These are phyloP conservation scores for Sparidentex hasta DNA, from an alignment of 2,797 vertebrate species.

Conservation along the genomic window DNA sequence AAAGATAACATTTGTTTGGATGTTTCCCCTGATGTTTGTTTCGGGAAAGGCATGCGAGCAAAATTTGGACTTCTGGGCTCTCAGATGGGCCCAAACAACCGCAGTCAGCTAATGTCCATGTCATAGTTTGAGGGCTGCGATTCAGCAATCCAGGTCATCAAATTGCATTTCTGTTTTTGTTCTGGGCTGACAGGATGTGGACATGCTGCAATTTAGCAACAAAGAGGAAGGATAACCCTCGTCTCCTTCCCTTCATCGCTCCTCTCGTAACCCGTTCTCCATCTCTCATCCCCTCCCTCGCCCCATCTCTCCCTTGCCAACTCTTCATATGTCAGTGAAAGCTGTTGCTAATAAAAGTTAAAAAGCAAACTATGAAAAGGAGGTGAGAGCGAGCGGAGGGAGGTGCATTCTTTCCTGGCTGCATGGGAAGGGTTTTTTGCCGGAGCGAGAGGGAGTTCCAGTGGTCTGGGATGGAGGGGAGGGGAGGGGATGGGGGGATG, in stretches of 20 bases:
- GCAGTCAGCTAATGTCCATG: background rate
- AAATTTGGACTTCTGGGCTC: background rate
- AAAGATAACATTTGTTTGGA: background rate
- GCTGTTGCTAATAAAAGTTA: constrained; percentile 85
- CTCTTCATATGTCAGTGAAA: constrained; percentile 73
- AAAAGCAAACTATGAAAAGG: constrained; percentile 82
- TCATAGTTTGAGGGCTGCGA: constrained; percentile 12
- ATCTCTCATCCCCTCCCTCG: constrained; percentile 49
- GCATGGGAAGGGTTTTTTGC: constrained; percentile 71
- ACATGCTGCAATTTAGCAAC: constrained; percentile 37
- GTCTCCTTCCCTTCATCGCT: constrained; percentile 27
- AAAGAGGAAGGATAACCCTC: constrained; percentile 34
- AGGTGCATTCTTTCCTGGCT: constrained; percentile 77
- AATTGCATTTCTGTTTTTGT: constrained; percentile 22
- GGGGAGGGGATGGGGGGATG: constrained; percentile 40
- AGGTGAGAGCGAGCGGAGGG: constrained; percentile 76
- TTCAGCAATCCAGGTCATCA: background rate
- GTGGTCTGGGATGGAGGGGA: constrained; percentile 47
- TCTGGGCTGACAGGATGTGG: constrained; percentile 40
- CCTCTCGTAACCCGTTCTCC: constrained; percentile 21
- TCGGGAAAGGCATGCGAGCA: background rate
- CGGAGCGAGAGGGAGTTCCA: constrained; percentile 57
- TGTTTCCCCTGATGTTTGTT: background rate
- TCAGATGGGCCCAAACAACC: background rate
- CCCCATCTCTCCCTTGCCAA: constrained; percentile 47